These are phyloP conservation scores for Sinocyclocheilus anshuiensis DNA, from an alignment of 2,113 vertebrate genomes.

Conservation along the genomic window DNA sequence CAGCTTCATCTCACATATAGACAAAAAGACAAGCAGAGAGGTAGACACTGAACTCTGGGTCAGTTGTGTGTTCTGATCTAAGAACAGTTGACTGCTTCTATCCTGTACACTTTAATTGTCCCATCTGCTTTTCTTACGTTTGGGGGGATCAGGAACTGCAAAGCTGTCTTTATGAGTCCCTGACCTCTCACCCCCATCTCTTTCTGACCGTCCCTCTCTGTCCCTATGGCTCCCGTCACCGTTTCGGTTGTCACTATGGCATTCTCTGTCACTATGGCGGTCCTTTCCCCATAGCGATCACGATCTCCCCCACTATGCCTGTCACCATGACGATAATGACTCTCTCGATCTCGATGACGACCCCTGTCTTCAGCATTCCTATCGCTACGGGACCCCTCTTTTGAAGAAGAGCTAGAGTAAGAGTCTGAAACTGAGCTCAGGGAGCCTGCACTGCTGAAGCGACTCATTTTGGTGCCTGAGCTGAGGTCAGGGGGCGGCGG, in stretches of 20 bases:
- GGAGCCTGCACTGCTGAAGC: constrained; percentile 73
- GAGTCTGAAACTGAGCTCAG: constrained; percentile 70
- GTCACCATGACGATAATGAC: constrained; percentile 70
- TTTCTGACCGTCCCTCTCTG: constrained; percentile 60
- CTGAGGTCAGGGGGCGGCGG: constrained; percentile 49
- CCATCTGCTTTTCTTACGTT: constrained; percentile 96
- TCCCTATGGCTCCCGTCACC: constrained; percentile 43
- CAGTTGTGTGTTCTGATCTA: no score
- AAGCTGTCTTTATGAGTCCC: constrained; percentile 79
- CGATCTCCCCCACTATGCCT: constrained; percentile 70
- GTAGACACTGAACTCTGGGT: no score
- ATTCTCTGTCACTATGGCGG: constrained; percentile 70
- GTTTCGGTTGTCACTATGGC: constrained; percentile 57
- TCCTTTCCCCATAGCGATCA: constrained; percentile 70
- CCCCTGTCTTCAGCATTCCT: constrained; percentile 62
- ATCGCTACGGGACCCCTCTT: constrained; percentile 71
- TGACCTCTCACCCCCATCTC: constrained; percentile 62
- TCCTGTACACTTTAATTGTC: constrained; percentile 79
- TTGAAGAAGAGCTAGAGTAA: constrained; percentile 68
- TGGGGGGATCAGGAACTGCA: constrained; percentile 92
- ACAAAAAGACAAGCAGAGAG: no score
- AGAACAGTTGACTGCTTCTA: no score
- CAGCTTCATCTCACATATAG: no score
- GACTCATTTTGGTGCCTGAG: constrained; percentile 59
- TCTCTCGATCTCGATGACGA: constrained; percentile 45